These are phyloP conservation scores for Elysia chlorotica DNA, from an alignment of 1,140 invertebrate genomes.

Conservation along the genomic window DNA sequence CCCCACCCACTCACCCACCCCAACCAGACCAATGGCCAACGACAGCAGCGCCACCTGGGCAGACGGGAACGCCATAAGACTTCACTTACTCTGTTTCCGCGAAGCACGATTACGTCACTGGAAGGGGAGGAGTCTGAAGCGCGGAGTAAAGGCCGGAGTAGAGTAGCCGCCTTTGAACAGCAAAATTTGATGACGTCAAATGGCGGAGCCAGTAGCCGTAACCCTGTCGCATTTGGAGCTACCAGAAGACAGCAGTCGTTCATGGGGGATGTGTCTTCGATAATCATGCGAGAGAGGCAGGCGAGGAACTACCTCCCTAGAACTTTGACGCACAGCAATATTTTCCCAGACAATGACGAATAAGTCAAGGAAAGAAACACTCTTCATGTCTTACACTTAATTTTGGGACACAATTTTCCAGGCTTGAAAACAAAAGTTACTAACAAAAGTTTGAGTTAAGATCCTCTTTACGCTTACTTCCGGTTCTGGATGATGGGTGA, in stretches of 20 bases:
- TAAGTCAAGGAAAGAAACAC: not conserved
- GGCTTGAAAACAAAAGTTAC: no score
- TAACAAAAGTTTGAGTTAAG: no score
- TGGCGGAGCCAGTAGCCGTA: constrained; percentile 5
- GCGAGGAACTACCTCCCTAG: not conserved
- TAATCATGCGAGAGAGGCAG: not conserved
- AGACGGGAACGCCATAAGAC: constrained; percentile 4
- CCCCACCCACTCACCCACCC: no score
- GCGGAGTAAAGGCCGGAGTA: no score
- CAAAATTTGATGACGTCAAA: no score
- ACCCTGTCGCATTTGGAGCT: not conserved
- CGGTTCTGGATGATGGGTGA: not conserved
- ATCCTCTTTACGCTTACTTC: no score
- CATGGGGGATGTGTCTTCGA: not conserved
- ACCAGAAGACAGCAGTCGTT: not conserved
- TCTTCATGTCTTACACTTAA: no score
- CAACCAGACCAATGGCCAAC: no score
- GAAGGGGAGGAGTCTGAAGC: constrained; percentile 27
- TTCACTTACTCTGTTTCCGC: constrained; percentile 21
- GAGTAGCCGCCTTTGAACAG: no score
- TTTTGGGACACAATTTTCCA: no score
- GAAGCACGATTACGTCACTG: constrained; percentile 23
- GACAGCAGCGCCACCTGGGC: constrained; percentile 1
- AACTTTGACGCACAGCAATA: not conserved
- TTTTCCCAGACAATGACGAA: not conserved